Evolutionary conservation across 1,140 invertebrate genomes (phyloP).

Genomic region (Apis laboriosa): DNA sequence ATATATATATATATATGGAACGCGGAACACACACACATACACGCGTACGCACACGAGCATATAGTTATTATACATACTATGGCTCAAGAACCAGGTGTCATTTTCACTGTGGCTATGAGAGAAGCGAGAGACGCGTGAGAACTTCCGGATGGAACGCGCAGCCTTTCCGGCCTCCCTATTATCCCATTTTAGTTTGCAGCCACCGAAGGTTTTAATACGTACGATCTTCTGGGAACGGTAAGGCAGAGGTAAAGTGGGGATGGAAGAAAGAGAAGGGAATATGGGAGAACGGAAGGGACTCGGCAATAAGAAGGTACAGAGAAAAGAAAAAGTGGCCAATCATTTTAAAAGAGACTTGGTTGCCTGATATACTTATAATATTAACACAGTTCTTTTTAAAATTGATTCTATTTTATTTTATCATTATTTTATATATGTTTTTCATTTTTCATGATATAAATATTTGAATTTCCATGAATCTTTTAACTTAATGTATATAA

Average conservation of each 20-base stretch:
- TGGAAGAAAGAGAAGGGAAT: conserved; percentile 28
- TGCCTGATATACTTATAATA: neutral
- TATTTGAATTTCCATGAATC: no score
- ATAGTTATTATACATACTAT: neutral
- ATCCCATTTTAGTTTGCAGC: conserved; percentile 79
- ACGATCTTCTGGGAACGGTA: conserved; percentile 27
- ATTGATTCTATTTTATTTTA: no score
- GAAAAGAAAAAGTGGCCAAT: conserved; percentile 1
- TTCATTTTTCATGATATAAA: no score
- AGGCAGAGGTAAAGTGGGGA: neutral
- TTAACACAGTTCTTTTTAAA: no score
- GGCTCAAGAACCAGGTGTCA: conserved; percentile 79
- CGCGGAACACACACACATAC: neutral
- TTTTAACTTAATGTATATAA: no score
- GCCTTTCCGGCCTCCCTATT: conserved; percentile 79
- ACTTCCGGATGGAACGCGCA: conserved; percentile 79
- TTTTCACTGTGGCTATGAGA: conserved; percentile 79
- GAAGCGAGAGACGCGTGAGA: conserved; percentile 81
- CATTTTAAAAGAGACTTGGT: neutral
- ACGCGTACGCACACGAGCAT: conserved; percentile 10
- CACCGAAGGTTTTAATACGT: conserved; percentile 58
- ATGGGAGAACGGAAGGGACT: conserved; percentile 15
- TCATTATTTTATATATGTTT: no score
- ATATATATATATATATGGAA: neutral
- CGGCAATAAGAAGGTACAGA: conserved; percentile 1